Conservation (phyloP, 2,113 vertebrate species). For the Leucoraja erinaceus region DNA sequence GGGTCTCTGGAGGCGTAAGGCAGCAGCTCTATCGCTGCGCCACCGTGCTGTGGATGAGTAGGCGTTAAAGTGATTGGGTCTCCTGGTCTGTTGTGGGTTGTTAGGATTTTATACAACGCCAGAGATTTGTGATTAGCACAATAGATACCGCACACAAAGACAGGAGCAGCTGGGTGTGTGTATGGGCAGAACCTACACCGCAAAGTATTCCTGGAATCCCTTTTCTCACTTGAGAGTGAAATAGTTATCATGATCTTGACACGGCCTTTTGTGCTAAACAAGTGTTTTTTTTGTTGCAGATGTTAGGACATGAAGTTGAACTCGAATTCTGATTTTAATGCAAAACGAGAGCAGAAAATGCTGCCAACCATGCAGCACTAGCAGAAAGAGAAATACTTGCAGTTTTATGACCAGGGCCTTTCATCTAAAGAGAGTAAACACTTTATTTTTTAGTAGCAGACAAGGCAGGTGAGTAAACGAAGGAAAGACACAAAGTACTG, state of each 20-base stretch:
- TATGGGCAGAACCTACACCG: neutral
- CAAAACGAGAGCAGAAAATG: too few relatives aligned
- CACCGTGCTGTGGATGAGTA: neutral
- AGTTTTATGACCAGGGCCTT: too few relatives aligned
- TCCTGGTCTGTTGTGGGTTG: neutral
- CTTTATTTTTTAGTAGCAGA: too few relatives aligned
- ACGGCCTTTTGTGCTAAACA: neutral
- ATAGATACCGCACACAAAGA: neutral
- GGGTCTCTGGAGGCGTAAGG: too few relatives aligned
- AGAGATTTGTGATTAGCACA: neutral
- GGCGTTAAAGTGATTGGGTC: neutral
- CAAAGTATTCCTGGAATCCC: neutral
- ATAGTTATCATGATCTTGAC: slow-evolving; percentile 19
- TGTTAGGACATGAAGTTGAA: too few relatives aligned
- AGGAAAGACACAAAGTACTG: too few relatives aligned
- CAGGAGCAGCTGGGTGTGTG: neutral
- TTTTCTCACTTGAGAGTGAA: neutral
- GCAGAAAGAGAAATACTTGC: too few relatives aligned
- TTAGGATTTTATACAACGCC: neutral
- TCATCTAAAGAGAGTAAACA: too few relatives aligned
- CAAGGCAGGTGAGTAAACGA: too few relatives aligned
- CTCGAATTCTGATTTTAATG: too few relatives aligned
- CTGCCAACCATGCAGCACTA: too few relatives aligned
- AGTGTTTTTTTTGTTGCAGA: neutral
- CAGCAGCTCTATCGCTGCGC: too few relatives aligned